These are phyloP conservation scores for Drosophila ambigua DNA, from an alignment of 1,140 invertebrate genomes.

Conservation along the genomic window DNA sequence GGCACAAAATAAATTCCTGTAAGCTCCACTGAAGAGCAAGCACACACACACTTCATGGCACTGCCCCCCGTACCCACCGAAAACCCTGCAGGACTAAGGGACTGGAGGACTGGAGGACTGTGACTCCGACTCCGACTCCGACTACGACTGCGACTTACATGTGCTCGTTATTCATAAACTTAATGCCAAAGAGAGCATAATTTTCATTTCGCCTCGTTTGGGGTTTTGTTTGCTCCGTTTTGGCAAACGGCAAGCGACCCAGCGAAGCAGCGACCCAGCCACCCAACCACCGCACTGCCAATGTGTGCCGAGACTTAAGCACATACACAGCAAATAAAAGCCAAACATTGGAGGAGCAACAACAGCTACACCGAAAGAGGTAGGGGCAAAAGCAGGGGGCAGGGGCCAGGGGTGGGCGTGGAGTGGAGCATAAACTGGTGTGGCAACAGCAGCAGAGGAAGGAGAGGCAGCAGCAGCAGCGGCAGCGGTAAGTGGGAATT, in stretches of 20 bases:
- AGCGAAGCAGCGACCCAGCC: conserved; percentile 3
- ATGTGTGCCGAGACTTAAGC: conserved; percentile 11
- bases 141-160: conserved; percentile 48
- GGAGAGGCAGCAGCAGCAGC: background rate
- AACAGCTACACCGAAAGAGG: conserved; percentile 26
- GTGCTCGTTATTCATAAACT: conserved; percentile 79
- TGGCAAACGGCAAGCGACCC: conserved; percentile 1
- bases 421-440: conserved; percentile 59
- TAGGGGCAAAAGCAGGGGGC: conserved; percentile 6
- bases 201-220: conserved; percentile 72
- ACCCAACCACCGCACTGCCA: background rate
- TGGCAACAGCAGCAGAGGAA: conserved; percentile 24
- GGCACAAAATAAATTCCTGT: conserved; percentile 72
- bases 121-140: conserved; percentile 8
- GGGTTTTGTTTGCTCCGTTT: conserved; percentile 61
- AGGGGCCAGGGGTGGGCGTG: too few relatives aligned
- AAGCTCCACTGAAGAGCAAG: conserved; percentile 63
- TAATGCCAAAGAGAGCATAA: conserved; percentile 81
- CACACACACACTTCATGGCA: conserved; percentile 21
- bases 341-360: conserved; percentile 61
- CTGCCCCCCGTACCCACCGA: background rate
- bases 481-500: conserved; percentile 73
- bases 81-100: conserved; percentile 2
- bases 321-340: conserved; percentile 61
- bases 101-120: conserved; percentile 15